Base-by-base conservation (phyloP, 2,888 invertebrate genomes). In the Apeira syringaria region DNA sequence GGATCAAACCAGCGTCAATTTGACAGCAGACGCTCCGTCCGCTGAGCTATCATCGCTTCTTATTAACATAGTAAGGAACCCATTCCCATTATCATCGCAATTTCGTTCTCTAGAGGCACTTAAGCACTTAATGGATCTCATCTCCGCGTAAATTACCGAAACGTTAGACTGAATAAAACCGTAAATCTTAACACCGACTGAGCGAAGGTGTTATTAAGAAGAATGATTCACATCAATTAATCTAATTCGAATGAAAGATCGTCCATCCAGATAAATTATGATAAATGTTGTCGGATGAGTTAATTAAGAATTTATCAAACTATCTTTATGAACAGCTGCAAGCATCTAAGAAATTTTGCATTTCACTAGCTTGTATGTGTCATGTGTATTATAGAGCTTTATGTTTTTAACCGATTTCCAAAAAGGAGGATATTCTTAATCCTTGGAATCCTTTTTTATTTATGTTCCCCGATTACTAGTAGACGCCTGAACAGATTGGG, bases 111-210 rank as follows among this genome's bases (percentile, higher is more conserved):
- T 81, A n/a, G 77, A 80, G 85, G 85, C 86, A 87, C 87, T 86
- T 87, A 86, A 86, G 84, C 80, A 86, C 84, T 87, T 87, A 87
- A 88, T 85, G 87, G 85, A 81, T 87, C 81, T 80, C 82, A 75
- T 81, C 82, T 82, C 77, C 68, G 74, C 77, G 81, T 84, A 83
- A 86, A 85, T 85, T 85, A 81, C 77, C 75, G 76, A 77, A 76
- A 80, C 77, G 83, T 71, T 81, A 80, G 78, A 86, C 86, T 85
- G 83, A 86, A 86, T 87, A 85, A 86, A 86, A 85, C 78, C 84
- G 83, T 86, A 84, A 85, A 85, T 85, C 84, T 81, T 80, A 81
- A 84, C 81, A 84, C 79, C 74, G 69, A 69, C 73, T n/a, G 56
- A 72, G 71, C 59, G 69, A 73, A 77, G 79, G 77, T 78, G 79